Evolutionary conservation across 2,113 vertebrate species (phyloP).

Genomic region (Gambusia affinis): DNA sequence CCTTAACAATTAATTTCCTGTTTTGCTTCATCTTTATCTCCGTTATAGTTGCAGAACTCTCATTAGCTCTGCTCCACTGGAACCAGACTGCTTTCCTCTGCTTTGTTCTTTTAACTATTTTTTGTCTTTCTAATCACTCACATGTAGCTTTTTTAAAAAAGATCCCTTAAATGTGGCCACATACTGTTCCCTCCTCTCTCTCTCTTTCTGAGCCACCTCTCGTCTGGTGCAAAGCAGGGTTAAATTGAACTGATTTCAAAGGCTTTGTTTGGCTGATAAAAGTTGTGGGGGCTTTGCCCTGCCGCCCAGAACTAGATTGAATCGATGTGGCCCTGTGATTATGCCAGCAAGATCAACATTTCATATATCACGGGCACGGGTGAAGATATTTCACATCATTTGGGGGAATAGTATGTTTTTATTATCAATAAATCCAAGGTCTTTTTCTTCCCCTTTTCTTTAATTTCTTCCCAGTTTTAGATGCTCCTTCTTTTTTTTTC

Average conservation of each 20-base stretch:
- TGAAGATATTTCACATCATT: conserved; percentile 26
- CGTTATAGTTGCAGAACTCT: conserved; percentile 48
- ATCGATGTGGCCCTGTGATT: conserved; percentile 48
- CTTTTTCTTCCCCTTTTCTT: neutral
- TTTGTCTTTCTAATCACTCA: conserved; percentile 7
- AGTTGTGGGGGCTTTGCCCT: conserved; percentile 37
- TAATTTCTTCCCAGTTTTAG: neutral
- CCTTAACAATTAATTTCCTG: conserved; percentile 71
- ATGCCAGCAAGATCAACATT: conserved; percentile 34
- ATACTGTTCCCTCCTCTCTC: neutral
- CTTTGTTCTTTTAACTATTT: conserved; percentile 21
- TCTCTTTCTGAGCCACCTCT: neutral
- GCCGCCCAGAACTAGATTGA: conserved; percentile 1
- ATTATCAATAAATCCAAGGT: conserved; percentile 37
- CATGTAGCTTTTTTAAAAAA: conserved; percentile 1
- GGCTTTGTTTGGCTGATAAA: conserved; percentile 29
- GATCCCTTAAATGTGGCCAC: conserved; percentile 5
- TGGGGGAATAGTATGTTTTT: conserved; percentile 3
- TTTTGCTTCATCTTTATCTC: conserved; percentile 58
- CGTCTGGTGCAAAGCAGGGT: conserved; percentile 17
- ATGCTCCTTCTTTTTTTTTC: neutral
- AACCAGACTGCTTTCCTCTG: conserved; percentile 30
- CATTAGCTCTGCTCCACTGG: conserved; percentile 60
- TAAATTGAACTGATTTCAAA: conserved; percentile 47
- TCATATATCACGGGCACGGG: conserved; percentile 27